A percentile compares a stretch with the other conserved stretches of the same genome.
Conservation (phyloP, 1,140 invertebrate genomes). For the Temnothorax nylanderi region DNA sequence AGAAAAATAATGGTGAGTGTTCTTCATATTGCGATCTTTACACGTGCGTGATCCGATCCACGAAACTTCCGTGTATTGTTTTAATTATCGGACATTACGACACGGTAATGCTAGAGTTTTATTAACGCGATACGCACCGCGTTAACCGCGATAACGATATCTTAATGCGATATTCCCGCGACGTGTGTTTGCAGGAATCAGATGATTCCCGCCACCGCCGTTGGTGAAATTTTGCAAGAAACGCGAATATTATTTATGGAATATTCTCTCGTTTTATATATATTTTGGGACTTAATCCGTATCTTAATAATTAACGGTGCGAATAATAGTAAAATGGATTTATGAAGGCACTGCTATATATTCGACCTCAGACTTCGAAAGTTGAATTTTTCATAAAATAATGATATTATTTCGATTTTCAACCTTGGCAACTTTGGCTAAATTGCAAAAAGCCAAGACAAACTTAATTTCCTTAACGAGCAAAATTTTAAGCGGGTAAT, state of each 20-base stretch:
- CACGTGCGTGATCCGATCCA: background rate
- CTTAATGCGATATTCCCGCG: conserved; percentile 20
- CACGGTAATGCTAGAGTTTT: background rate
- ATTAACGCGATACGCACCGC: background rate
- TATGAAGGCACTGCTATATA: background rate
- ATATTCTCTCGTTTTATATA: background rate
- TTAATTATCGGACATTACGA: conserved; percentile 19
- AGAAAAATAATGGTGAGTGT: background rate
- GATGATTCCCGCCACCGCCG: conserved; percentile 15
- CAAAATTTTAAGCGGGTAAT: background rate
- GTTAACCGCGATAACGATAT: conserved; percentile 34
- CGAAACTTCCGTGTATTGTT: background rate
- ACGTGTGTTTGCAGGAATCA: conserved; percentile 21
- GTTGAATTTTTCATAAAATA: background rate
- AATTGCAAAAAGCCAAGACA: background rate
- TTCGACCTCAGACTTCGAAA: background rate
- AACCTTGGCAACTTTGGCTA: background rate
- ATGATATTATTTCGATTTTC: background rate
- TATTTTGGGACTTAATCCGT: background rate
- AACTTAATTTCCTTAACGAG: background rate
- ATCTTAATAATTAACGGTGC: background rate
- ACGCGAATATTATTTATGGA: background rate
- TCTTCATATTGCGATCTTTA: background rate
- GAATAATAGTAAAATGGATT: background rate
- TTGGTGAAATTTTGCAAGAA: background rate